Evolutionary conservation across 2,113 vertebrate genomes (phyloP), one percentile per base, ranked within the genome.

Genomic region (Damaliscus lunatus): DNA sequence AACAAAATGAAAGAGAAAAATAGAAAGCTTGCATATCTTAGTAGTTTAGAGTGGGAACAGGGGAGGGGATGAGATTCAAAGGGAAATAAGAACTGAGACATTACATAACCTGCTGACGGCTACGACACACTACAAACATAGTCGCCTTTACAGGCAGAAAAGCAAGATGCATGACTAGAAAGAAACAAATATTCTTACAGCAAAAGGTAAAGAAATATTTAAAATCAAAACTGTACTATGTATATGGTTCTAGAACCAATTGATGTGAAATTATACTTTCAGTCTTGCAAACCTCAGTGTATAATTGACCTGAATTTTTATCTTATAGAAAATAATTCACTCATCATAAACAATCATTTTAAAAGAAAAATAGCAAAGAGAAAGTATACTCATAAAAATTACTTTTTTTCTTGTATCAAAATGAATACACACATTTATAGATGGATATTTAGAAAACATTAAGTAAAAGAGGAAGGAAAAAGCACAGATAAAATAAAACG

Each of bases 271-370:
- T 92, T 77, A 48, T 88, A 25, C 10, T 96, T 93, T 50, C 27
- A 57, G 40, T 64, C 95, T 95, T 86, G 60, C 59, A 81, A 74
- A 59, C 36, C 52, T 91, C 50, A 40, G 53, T 53, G 33, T 88
- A 15, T 14, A 90, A 74, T 53, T 84, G 64, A 48, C 64, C 85
- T 77, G 46, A 92, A 55, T 36, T 90, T 97, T 97, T 93, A 90
- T 96, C 46, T 77, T 74, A 19, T 31, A 46, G 67, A 83, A 97
- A 91, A 94, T 33, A 95, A 96, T 71, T 78, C 36, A 82, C 13
- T 92, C 21, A 15, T 67, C 6, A 9, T 36, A 40, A 86, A 53
- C 4, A 86, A 64, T 88, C 33, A 59, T n/a, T 96, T 93, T n/a
- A 62, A 81, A 95, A 78, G 15, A 71, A 91, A 92, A 71, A 62